Evolutionary conservation across 2,797 vertebrate genomes (phyloP).

Genomic region (Girardinus metallicus): DNA sequence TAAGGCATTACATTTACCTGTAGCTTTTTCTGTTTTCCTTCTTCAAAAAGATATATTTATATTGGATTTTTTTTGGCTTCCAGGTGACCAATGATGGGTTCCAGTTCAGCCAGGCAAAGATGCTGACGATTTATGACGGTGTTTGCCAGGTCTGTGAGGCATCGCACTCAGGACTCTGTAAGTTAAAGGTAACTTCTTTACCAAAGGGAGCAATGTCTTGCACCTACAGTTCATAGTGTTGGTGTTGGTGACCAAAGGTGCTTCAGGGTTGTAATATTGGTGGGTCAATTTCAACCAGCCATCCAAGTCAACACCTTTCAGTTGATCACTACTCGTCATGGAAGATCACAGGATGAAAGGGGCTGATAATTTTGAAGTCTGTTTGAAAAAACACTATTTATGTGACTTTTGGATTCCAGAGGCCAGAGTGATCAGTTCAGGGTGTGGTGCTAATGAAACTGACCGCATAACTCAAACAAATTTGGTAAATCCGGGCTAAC

Average conservation of each 20-base stretch:
- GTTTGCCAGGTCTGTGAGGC: conserved; percentile 84
- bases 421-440: not conserved
- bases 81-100: conserved; percentile 85
- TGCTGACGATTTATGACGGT: conserved; percentile 82
- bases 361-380: not conserved
- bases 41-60: conserved; percentile 15
- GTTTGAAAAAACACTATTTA: not conserved
- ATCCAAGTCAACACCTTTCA: not conserved
- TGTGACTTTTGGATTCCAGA: not conserved
- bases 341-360: not conserved
- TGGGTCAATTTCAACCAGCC: not conserved
- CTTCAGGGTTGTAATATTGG: not conserved
- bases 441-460: not conserved
- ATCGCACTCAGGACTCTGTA: conserved; percentile 80
- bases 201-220: not conserved
- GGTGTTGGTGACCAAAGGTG: too few species aligned
- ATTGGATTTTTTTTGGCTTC: conserved; percentile 17
- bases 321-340: not conserved
- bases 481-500: not conserved
- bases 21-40: not conserved
- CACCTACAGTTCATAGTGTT: too few species aligned
- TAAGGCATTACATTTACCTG: conserved; percentile 69
- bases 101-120: conserved; percentile 80
- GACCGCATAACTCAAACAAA: not conserved
- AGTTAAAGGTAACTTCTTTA: conserved; percentile 86